phyloP scores from a whole-genome alignment of 2,888 invertebrate genomes.

The Lumbricus terrestris region DNA sequence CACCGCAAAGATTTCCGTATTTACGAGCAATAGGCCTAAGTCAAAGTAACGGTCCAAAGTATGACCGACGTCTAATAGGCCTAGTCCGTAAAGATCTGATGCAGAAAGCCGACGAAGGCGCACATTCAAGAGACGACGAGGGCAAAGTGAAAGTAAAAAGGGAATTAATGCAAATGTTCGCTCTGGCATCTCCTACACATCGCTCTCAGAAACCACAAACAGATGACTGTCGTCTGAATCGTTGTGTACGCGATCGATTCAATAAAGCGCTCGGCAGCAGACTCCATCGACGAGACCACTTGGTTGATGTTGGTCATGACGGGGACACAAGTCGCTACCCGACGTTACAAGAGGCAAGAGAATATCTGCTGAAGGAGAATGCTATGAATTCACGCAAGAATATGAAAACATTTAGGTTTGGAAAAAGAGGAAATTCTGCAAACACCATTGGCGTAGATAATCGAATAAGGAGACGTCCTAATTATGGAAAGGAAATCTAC shows the following conservation, averaged over 20 bases:
- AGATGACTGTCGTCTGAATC: neutral
- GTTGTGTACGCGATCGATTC: neutral
- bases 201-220: neutral
- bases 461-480: too few species aligned
- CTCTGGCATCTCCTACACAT: neutral
- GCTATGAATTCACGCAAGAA: neutral
- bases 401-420: neutral
- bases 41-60: neutral
- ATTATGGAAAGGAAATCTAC: neutral
- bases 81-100: neutral
- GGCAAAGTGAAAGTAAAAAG: neutral
- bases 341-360: neutral
- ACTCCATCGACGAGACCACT: neutral
- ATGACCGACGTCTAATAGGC: neutral
- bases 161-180: neutral
- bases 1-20: too few species aligned
- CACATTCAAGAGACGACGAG: neutral
- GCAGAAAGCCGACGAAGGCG: neutral
- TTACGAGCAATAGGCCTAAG: neutral
- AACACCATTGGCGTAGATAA: neutral
- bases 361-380: neutral
- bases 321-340: neutral
- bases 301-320: neutral
- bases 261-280: too few species aligned
- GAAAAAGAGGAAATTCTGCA: neutral